Conservation (phyloP, 2,888 invertebrate genomes). For the Chymomyza fuscimana region DNA sequence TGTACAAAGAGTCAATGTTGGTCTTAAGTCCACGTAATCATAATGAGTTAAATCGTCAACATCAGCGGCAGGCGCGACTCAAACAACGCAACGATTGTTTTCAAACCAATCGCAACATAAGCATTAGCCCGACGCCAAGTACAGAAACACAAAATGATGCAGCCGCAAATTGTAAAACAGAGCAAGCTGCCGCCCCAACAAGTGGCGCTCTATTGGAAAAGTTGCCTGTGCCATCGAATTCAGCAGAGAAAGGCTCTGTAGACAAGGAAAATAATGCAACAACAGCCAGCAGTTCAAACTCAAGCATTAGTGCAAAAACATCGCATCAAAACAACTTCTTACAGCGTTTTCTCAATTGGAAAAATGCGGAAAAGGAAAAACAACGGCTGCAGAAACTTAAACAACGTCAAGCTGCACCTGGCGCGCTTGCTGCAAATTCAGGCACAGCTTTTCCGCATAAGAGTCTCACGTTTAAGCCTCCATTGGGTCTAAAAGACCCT, state of each 20-base stretch:
- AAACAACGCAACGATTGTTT: slow-evolving; percentile 56
- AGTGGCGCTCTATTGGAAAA: background rate
- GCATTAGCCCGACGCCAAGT: slow-evolving; percentile 44
- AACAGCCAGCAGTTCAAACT: background rate
- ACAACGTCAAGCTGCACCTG: background rate
- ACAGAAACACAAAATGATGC: background rate
- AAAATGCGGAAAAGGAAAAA: slow-evolving; percentile 5
- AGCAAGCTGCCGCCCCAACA: background rate
- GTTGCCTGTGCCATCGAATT: background rate
- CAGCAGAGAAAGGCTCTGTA: background rate
- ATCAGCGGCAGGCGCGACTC: slow-evolving; percentile 45
- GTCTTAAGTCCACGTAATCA: slow-evolving; percentile 44
- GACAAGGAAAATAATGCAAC: background rate
- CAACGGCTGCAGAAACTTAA: background rate
- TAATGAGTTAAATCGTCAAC: slow-evolving; percentile 50
- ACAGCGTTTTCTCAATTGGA: slow-evolving; percentile 40
- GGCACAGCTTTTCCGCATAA: background rate
- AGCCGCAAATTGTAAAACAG: background rate
- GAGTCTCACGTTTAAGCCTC: slow-evolving; percentile 5
- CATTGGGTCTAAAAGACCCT: background rate
- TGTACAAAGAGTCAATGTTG: slow-evolving; percentile 44
- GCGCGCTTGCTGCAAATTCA: background rate
- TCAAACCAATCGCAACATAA: slow-evolving; percentile 53
- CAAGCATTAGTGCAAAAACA: background rate
- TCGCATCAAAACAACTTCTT: slow-evolving; percentile 28